phyloP scores from a whole-genome alignment of 2,888 invertebrate genomes.

The Platypus cylindrus region DNA sequence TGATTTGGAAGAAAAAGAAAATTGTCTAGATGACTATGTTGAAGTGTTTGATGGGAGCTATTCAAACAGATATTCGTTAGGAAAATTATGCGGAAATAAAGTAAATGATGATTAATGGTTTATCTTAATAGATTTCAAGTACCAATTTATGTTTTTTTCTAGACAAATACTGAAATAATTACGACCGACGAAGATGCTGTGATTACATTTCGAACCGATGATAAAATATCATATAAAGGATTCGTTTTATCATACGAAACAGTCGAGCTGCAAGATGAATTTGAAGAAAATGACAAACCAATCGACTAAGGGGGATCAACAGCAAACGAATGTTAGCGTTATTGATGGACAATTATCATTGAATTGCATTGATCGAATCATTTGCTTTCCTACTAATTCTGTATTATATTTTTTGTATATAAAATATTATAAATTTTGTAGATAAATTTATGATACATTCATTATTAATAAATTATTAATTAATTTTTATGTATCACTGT shows the following conservation, averaged over 20 bases:
- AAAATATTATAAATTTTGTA: too few species aligned
- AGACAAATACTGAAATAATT: constrained; percentile 76
- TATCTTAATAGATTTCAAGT: not conserved
- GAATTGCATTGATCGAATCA: too few species aligned
- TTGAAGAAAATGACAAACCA: constrained; percentile 12
- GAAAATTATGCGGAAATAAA: constrained; percentile 75
- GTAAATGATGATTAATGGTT: constrained; percentile 40
- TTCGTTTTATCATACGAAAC: constrained; percentile 81
- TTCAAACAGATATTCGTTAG: constrained; percentile 61
- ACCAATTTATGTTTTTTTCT: constrained; percentile 21
- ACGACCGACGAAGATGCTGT: constrained; percentile 74
- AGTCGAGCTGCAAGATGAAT: constrained; percentile 35
- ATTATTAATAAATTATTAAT: not conserved
- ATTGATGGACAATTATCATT: too few species aligned
- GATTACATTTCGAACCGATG: constrained; percentile 80
- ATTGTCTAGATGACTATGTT: constrained; percentile 86
- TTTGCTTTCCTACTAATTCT: too few species aligned
- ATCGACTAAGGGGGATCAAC: constrained; percentile 3
- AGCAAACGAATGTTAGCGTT: too few species aligned
- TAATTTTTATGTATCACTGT: not conserved
- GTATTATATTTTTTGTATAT: too few species aligned
- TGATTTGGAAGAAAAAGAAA: constrained; percentile 76
- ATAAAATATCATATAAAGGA: constrained; percentile 79
- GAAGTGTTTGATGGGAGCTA: constrained; percentile 83
- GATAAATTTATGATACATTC: not conserved